Base-by-base conservation (phyloP, 2,888 invertebrate genomes). In the Drosophila acutilabella region DNA sequence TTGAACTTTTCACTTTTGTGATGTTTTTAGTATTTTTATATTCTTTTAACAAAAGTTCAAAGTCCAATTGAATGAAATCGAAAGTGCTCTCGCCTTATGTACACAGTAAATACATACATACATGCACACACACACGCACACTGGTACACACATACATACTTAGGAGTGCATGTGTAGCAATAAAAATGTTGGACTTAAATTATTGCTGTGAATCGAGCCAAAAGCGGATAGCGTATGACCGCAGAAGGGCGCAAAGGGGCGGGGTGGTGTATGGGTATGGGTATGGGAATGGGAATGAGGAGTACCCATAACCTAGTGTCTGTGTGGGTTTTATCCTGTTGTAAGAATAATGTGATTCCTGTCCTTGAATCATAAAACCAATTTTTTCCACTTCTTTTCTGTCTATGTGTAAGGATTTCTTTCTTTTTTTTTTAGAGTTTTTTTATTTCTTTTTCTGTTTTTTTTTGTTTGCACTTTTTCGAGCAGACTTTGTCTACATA, bases 341-440 rank as follows among this genome's bases (percentile, higher is more conserved):
- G 79, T 82, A 89, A 90, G 90, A 88, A 91, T 91, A 91, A 91
- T 91, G 90, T 91, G 91, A 91, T 91, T 91, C 90, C 91, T 91
- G 91, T 91, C 91, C 91, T 91, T 91, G 91, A 91, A 91, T 91
- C 91, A 91, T 91, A 91, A 91, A 90, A 91, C 88, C 90, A 87
- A 90, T 91, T 90, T 91, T 89, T 83, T 88, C 74, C 69, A 85
- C 79, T 84, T 81, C 79, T 81, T 74, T 81, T 81, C 80, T 86
- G 86, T 83, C 65, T 73, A 76, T 73, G 64, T 83, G 78, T 76
- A 70, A 66, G 67, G 64, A 61, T 65, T 71, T 70, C 62, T 65
- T 74, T 81, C 71, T 87, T 86, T 89, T 81, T 88, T 87, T 89
- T 87, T 69, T 59, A 30, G 30, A 30, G 30, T 30, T 45, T 65